Conservation (phyloP, 2,888 invertebrate genomes). For the Hipparchia sbordonii region DNA sequence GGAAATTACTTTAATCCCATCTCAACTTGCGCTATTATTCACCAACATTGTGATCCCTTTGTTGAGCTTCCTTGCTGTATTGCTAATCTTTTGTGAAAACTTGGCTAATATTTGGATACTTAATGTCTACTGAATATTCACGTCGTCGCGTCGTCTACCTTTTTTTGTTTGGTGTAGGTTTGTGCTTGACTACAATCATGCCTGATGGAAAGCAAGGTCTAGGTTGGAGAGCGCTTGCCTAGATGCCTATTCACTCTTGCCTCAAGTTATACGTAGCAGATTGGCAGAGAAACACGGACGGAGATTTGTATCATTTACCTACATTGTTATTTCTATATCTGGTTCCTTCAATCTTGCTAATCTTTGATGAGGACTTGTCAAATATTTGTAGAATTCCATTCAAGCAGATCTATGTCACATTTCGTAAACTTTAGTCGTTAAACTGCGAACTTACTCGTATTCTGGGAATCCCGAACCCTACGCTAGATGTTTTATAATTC, state of each 20-base stretch:
- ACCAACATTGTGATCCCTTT: slow-evolving; percentile 26
- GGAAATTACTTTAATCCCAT: slow-evolving; percentile 15
- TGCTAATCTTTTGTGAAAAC: slow-evolving; percentile 11
- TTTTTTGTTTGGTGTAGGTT: not conserved
- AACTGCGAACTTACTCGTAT: not conserved
- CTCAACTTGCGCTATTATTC: slow-evolving; percentile 26
- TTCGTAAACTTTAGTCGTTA: not conserved
- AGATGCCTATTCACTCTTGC: too few species aligned
- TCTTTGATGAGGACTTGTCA: not conserved
- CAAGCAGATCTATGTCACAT: not conserved
- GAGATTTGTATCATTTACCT: not conserved
- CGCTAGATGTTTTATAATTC: slow-evolving; percentile 8
- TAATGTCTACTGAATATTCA: not conserved
- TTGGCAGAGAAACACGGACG: too few species aligned
- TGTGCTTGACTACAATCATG: not conserved
- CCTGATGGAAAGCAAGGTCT: not conserved
- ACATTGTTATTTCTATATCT: not conserved
- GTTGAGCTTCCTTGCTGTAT: not conserved
- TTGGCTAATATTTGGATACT: not conserved
- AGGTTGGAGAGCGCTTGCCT: too few species aligned
- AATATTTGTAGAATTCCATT: not conserved
- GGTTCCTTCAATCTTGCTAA: not conserved
- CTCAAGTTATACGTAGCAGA: too few species aligned
- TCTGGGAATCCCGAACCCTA: not conserved
- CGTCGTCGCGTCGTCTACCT: not conserved